These are phyloP conservation scores for Chaenogobius annularis DNA, from an alignment of 2,113 vertebrate genomes.

Conservation along the genomic window DNA sequence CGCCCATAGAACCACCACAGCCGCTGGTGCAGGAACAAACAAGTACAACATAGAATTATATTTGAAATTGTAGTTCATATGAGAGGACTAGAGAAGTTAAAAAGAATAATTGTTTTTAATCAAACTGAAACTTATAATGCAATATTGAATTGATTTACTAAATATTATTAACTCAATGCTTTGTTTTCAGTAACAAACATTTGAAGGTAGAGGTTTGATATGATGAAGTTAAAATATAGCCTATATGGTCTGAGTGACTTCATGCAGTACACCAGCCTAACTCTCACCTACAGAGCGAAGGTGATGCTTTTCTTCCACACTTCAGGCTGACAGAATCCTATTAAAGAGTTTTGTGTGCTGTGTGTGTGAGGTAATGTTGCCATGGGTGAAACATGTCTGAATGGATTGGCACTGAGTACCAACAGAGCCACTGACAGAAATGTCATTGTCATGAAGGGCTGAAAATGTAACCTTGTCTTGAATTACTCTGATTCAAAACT, in stretches of 20 bases:
- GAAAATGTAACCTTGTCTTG: background rate
- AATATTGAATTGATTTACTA: background rate
- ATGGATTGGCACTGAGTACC: background rate
- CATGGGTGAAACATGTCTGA: background rate
- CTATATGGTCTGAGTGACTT: background rate
- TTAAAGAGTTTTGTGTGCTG: background rate
- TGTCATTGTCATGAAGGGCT: background rate
- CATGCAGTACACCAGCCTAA: background rate
- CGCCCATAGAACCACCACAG: slow-evolving; percentile 31
- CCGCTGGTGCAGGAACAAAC: slow-evolving; percentile 22
- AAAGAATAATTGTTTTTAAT: background rate
- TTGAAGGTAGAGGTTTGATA: background rate
- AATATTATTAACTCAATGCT: background rate
- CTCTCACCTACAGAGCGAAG: background rate
- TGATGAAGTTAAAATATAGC: background rate
- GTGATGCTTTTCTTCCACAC: background rate
- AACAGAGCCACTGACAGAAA: background rate
- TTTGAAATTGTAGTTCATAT: background rate
- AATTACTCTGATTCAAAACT: background rate
- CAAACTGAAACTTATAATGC: background rate
- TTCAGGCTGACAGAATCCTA: background rate
- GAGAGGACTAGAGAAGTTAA: background rate
- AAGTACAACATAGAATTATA: background rate
- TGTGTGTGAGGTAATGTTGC: background rate
- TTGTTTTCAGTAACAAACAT: background rate